phyloP scores from a whole-genome alignment of 2,888 invertebrate species.

The Malacosoma neustria region DNA sequence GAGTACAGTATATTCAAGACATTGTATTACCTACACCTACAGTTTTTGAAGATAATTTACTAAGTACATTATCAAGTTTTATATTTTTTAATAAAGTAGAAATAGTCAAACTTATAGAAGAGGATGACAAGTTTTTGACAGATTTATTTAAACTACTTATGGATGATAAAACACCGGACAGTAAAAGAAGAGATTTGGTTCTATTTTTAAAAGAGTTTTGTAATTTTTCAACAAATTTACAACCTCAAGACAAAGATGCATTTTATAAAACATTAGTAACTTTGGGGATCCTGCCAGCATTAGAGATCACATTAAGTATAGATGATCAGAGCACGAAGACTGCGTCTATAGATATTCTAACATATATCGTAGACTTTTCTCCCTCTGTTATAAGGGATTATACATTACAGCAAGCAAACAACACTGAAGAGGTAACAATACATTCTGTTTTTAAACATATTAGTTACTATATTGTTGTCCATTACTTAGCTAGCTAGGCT shows the following conservation, averaged over 20 bases:
- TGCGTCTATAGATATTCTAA: conserved; percentile 98
- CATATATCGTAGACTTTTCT: conserved; percentile 98
- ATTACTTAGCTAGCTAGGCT: too few relatives aligned
- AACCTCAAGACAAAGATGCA: conserved; percentile 96
- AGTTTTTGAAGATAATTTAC: conserved; percentile 99
- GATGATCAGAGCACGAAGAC: conserved; percentile 96
- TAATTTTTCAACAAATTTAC: conserved; percentile 98
- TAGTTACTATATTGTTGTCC: too few relatives aligned
- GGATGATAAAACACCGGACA: conserved; percentile 88
- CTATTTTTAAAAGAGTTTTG: conserved; percentile 99
- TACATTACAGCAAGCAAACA: conserved; percentile 93
- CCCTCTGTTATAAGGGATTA: conserved; percentile 98
- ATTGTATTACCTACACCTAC: conserved; percentile 99
- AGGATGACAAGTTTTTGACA: conserved; percentile 96
- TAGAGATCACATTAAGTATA: conserved; percentile 93
- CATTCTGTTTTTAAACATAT: too few relatives aligned
- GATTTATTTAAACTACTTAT: conserved; percentile 96
- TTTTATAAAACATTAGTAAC: conserved; percentile 97
- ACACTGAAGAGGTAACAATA: conserved; percentile 93
- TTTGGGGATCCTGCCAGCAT: conserved; percentile 89
- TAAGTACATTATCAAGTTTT: conserved; percentile 97
- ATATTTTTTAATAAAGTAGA: conserved; percentile 99
- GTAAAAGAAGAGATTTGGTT: conserved; percentile 93
- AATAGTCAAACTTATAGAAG: conserved; percentile 97
- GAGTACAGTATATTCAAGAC: conserved; percentile 99